Conservation (phyloP, 2,888 invertebrate genomes). For the Caenorhabditis sp. region DNA sequence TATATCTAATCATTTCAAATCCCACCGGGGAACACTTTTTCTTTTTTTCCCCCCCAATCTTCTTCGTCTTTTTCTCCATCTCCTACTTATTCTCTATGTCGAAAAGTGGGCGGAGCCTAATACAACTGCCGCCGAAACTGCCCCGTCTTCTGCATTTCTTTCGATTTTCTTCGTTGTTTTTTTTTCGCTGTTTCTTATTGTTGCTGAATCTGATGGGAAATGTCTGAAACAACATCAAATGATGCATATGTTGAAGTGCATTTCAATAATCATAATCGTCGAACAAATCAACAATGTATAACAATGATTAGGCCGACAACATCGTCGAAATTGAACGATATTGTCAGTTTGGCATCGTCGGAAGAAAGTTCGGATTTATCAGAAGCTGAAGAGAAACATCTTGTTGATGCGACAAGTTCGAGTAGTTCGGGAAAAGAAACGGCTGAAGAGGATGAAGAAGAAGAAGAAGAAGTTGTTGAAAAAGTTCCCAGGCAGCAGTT, state of each 20-base stretch:
- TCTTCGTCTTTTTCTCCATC: background rate
- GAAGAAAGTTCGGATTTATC: conserved; percentile 50
- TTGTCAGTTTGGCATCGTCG: conserved; percentile 42
- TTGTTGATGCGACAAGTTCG: conserved; percentile 4
- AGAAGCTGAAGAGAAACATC: conserved; percentile 17
- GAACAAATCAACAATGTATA: background rate
- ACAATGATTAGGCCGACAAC: conserved; percentile 1
- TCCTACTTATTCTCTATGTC: background rate
- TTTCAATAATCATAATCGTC: background rate
- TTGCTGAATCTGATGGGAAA: background rate
- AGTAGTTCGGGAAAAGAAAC: conserved; percentile 37
- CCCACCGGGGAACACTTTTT: background rate
- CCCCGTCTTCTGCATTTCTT: background rate
- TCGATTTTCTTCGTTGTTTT: background rate
- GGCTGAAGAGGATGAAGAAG: conserved; percentile 30
- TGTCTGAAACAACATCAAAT: background rate
- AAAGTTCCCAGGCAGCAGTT: conserved; percentile 12
- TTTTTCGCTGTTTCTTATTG: background rate
- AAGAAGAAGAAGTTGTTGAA: conserved; percentile 8
- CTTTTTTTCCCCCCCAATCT: background rate
- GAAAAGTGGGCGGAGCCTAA: conserved; percentile 1
- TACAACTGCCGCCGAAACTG: background rate
- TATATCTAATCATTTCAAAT: background rate
- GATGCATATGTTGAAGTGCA: background rate
- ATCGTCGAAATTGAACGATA: conserved; percentile 17